phyloP scores from a whole-genome alignment of 2,888 invertebrate species.

The Caenorhabditis doughertyi region DNA sequence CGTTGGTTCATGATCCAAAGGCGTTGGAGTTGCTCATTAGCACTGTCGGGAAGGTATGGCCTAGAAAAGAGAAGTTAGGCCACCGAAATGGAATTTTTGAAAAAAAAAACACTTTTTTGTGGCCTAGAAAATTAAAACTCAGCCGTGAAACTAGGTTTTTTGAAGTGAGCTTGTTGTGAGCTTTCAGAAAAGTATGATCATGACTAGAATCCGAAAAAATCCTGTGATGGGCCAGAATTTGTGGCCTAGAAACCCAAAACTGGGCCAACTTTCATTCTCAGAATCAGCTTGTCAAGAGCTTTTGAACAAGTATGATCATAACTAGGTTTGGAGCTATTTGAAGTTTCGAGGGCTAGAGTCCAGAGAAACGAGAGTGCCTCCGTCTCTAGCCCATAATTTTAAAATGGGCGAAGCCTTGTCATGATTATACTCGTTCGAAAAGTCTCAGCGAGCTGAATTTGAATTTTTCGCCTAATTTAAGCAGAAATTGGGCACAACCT shows the following conservation, averaged over 20 bases:
- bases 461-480: too few relatives aligned
- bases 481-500: too few relatives aligned
- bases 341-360: too few relatives aligned
- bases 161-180: background rate
- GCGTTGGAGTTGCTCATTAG: constrained; percentile 84
- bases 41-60: constrained; percentile 85
- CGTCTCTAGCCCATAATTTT: background rate
- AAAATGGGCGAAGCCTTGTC: background rate
- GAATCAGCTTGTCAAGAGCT: too few relatives aligned
- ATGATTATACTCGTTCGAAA: background rate
- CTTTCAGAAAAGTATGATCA: background rate
- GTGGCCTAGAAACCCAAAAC: background rate
- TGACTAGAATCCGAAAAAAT: background rate
- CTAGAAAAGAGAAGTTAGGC: too few relatives aligned
- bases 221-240: too few relatives aligned
- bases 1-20: constrained; percentile 85
- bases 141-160: background rate
- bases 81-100: background rate
- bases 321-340: too few relatives aligned
- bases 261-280: too few relatives aligned
- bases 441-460: background rate
- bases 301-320: too few relatives aligned
- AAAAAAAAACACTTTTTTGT: background rate
- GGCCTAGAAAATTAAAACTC: background rate
- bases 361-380: background rate